A percentile compares a stretch with the other conserved stretches of the same genome.
phyloP scores from a whole-genome alignment of 2,113 vertebrate genomes.

The Odontesthes bonariensis region DNA sequence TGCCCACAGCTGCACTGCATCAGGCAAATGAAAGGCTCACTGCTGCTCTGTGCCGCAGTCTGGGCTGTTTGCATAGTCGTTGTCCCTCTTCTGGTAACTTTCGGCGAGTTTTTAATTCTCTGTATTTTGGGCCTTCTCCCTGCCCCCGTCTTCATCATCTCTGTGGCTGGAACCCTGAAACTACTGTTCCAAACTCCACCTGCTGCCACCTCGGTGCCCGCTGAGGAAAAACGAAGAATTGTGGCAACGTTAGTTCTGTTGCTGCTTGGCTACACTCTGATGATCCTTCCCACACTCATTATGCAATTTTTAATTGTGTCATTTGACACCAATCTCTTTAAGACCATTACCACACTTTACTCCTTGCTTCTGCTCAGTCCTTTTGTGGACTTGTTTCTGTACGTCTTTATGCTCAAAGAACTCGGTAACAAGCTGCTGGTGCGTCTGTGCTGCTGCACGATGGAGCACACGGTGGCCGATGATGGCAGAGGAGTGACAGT shows the following conservation, averaged over 20 bases:
- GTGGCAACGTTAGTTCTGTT: background rate
- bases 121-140: too few relatives aligned
- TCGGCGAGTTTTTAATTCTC: too few relatives aligned
- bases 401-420: background rate
- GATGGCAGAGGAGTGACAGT: too few relatives aligned
- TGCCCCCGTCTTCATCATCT: too few relatives aligned
- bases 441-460: background rate
- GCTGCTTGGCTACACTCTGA: slow-evolving; percentile 1
- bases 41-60: too few relatives aligned
- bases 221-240: slow-evolving; percentile 6
- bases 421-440: background rate
- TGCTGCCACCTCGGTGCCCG: background rate
- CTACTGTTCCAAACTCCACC: too few relatives aligned
- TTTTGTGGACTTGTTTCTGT: background rate
- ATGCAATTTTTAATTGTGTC: too few relatives aligned
- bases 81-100: too few relatives aligned
- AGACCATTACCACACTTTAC: rapidly evolving
- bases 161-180: background rate
- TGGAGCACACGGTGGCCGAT: background rate
- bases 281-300: background rate
- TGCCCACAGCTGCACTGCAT: too few relatives aligned
- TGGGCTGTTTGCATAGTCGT: too few relatives aligned
- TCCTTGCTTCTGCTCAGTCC: background rate
- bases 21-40: too few relatives aligned
- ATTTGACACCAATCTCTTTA: background rate